phyloP scores from a whole-genome alignment of 1,140 invertebrate genomes.

The Ostrea edulis region DNA sequence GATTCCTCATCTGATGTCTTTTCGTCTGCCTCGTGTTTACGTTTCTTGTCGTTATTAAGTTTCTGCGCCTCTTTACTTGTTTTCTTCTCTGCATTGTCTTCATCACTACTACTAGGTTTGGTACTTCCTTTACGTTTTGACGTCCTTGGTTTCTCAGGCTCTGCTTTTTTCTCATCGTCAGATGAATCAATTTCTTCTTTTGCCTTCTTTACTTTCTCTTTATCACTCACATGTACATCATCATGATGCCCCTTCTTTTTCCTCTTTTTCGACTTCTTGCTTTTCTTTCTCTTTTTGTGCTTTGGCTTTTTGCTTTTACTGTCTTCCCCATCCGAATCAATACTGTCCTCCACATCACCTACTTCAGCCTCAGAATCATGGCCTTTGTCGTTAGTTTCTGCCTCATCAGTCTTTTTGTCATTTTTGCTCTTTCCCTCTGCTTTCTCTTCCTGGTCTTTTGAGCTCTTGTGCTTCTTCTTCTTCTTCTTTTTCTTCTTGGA shows the following conservation, averaged over 20 bases:
- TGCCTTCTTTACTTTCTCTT: constrained; percentile 41
- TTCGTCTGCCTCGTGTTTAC: constrained; percentile 43
- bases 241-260: constrained; percentile 54
- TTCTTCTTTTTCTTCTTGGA: constrained; percentile 64
- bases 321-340: constrained; percentile 59
- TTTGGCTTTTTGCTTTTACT: constrained; percentile 45
- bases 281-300: constrained; percentile 56
- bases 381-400: constrained; percentile 54
- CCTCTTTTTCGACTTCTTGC: constrained; percentile 59
- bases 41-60: constrained; percentile 44
- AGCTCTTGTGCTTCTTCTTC: constrained; percentile 52
- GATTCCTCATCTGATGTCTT: constrained; percentile 40
- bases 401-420: constrained; percentile 47
- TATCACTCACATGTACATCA: constrained; percentile 19
- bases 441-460: constrained; percentile 44
- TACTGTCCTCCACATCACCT: constrained; percentile 52
- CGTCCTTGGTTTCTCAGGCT: constrained; percentile 55
- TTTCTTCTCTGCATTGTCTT: constrained; percentile 46
- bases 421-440: constrained; percentile 61
- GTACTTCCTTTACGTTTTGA: constrained; percentile 54
- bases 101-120: constrained; percentile 52
- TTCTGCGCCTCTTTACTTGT: constrained; percentile 29
- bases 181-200: constrained; percentile 51
- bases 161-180: constrained; percentile 44
- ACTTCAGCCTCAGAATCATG: constrained; percentile 57